Evolutionary conservation across 2,888 invertebrate species (phyloP), one percentile per base, ranked within the genome.

Genomic region (Oscheius sp.): DNA sequence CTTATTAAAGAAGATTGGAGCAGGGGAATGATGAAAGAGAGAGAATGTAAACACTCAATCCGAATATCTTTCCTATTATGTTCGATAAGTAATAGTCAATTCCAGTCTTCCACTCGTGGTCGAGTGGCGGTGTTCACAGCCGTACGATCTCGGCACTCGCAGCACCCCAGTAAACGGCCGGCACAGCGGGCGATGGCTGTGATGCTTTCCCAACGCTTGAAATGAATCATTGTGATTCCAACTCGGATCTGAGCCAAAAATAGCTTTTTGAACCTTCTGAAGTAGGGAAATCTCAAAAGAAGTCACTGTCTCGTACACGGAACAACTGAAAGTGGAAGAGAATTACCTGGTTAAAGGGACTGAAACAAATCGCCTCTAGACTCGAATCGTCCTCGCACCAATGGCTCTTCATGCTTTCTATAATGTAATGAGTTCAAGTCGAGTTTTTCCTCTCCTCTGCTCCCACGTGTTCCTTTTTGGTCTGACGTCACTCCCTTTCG

Each of bases 181-280:
- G 11, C 11, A 11, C 55, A 3, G 55, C 33, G 68, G 37, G 37
- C 21, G 53, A 5, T 29, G 70, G 70, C 70, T 21, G 35, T 70
- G 70, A 70, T 58, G 37, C n/a, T 59, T 55, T 48, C 29, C 58
- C 70, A 70, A 70, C 70, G 70, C 70, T 70, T 70, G 70, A 33
- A 70, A 70, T 70, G 70, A 70, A 48, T 37, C 7, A 10, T 10
- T 9, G 21, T 57, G 59, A 58, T 70, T 59, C 58, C 10, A 58
- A 29, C 57, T 58, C 57, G 42, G 51, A 53, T 57, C 70, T 70
- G 70, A 70, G 70, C 70, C 70, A 48, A 42, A 42, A 42, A 3
- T 7, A 42, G 42, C 7, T 21, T 21, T 21, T 21, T 21, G 21
- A 21, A 21, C 21, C 21, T 21, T 21, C 21, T 21, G 21, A 21